Base-by-base conservation (phyloP, 2,797 vertebrate species). In the Pseudotriccus pelzelni region DNA sequence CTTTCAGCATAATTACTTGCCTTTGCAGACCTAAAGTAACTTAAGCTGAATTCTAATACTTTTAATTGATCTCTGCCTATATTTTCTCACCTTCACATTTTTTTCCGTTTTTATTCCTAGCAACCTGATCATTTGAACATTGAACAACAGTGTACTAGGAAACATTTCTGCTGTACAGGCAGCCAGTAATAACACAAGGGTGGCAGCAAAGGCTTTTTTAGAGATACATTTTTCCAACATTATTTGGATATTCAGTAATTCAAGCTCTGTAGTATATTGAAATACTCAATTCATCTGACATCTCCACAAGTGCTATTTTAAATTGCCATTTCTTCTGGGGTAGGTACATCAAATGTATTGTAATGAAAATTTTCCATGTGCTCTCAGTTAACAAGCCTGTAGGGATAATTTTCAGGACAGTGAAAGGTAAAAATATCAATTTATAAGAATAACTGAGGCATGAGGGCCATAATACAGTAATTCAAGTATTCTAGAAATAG, bases 371-470 rank as follows among this genome's bases (percentile, higher is more conserved):
- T 36, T 96, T 96, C 88, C 15, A 46, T 72, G 52, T 83, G 19
- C 46, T 78, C 43, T 73, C 52, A 58, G 91, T 96, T 87, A 89
- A 94, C 79, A 90, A 86, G 39, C 49, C 49, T 82, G 8, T 78
- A 83, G 55, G 46, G 47, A 89, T 95, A 92, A 85, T 90, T 96
- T 93, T 96, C 91, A 93, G 64, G 79, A 72, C 43, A 85, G 28
- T 86, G 58, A 84, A 85, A 49, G 30, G 15, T 43, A 63, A 94
- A 96, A 94, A 68, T 53, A 32, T 15, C 84, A 66, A 84, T 94
- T 96, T 95, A 69, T 76, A 81, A 93, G 46, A 25, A 80, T 43
- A 77, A 73, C 28, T 89, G 89, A 69, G 9, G 2, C 27, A 36
- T 77, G 66, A 80, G 59, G n/a, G 21, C 18, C 93, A 30, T 47